Conservation (phyloP, 2,113 vertebrate species). For the Brachirus orientalis region DNA sequence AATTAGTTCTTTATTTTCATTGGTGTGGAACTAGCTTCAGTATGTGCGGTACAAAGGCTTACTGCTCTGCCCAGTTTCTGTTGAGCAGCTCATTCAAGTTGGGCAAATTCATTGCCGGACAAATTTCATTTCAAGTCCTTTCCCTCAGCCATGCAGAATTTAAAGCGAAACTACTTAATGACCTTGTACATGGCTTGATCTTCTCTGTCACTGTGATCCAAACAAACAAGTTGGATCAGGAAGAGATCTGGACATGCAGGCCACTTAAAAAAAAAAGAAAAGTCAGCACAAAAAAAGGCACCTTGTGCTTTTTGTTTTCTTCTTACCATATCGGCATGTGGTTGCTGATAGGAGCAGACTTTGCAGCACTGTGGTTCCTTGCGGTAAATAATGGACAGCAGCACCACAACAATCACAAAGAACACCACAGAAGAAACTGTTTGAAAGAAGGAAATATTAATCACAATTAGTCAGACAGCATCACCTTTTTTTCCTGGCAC, state of each 20-base stretch:
- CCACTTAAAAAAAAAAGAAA: slow-evolving; percentile 13
- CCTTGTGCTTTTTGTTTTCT: slow-evolving; percentile 2
- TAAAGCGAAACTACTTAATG: slow-evolving; percentile 49
- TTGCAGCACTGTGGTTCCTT: slow-evolving; percentile 84
- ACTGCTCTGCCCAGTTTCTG: slow-evolving; percentile 52
- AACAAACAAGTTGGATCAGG: slow-evolving; percentile 12
- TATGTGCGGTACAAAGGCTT: slow-evolving; percentile 27
- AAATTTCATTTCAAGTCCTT: slow-evolving; percentile 63
- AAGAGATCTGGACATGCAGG: slow-evolving; percentile 25
- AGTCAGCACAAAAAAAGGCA: slow-evolving; percentile 15
- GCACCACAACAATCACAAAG: slow-evolving; percentile 80
- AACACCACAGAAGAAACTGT: slow-evolving; percentile 84
- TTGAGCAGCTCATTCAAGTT: slow-evolving; percentile 32
- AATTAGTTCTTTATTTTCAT: slow-evolving; percentile 37
- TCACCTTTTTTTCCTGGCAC: not conserved
- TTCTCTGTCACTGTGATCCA: slow-evolving; percentile 12
- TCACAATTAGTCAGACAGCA: slow-evolving; percentile 7
- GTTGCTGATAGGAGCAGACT: slow-evolving; percentile 80
- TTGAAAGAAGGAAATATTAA: slow-evolving; percentile 19
- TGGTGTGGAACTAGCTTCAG: slow-evolving; percentile 32
- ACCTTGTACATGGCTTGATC: slow-evolving; percentile 3
- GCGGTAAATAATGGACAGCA: slow-evolving; percentile 84
- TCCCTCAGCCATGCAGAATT: slow-evolving; percentile 56
- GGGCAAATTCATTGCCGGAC: slow-evolving; percentile 51
- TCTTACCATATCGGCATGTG: slow-evolving; percentile 79